These are phyloP conservation scores for Leptogaster cylindrica DNA, from an alignment of 2,888 invertebrate genomes.

Conservation along the genomic window DNA sequence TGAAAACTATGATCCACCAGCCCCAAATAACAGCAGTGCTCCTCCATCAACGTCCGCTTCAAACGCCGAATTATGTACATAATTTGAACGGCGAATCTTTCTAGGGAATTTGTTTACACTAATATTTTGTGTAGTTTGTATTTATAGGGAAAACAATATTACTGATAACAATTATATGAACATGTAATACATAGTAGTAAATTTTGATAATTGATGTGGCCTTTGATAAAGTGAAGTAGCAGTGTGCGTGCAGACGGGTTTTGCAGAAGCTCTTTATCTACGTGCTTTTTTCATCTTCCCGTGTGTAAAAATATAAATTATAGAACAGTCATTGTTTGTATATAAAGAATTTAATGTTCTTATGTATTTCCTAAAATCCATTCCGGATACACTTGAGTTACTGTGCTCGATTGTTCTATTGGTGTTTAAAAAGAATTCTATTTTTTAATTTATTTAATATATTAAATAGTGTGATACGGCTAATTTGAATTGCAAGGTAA, in stretches of 20 bases:
- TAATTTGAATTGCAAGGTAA: constrained; percentile 18
- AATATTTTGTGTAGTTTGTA: constrained; percentile 16
- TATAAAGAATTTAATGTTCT: constrained; percentile 1
- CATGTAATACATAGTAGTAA: not conserved
- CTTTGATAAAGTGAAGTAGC: constrained; percentile 12
- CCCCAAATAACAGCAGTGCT: not conserved
- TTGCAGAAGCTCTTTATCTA: not conserved
- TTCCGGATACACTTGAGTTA: constrained; percentile 24
- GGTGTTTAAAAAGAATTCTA: constrained; percentile 13
- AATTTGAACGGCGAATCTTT: not conserved
- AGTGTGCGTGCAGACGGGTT: constrained; percentile 11
- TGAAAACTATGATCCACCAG: constrained; percentile 18
- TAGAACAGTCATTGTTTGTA: constrained; percentile 11
- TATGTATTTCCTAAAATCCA: constrained; percentile 23
- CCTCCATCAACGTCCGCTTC: constrained; percentile 43
- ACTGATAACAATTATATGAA: constrained; percentile 8
- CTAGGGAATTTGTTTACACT: constrained; percentile 4
- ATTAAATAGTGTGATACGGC: constrained; percentile 27
- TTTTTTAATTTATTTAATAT: constrained; percentile 25
- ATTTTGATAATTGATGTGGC: constrained; percentile 22
- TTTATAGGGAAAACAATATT: constrained; percentile 2
- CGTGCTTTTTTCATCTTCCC: constrained; percentile 13
- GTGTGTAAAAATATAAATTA: not conserved
- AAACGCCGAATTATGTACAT: constrained; percentile 40
- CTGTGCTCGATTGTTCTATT: constrained; percentile 1